Base-by-base conservation (phyloP, 1,140 invertebrate genomes). In the Psix sp. region DNA sequence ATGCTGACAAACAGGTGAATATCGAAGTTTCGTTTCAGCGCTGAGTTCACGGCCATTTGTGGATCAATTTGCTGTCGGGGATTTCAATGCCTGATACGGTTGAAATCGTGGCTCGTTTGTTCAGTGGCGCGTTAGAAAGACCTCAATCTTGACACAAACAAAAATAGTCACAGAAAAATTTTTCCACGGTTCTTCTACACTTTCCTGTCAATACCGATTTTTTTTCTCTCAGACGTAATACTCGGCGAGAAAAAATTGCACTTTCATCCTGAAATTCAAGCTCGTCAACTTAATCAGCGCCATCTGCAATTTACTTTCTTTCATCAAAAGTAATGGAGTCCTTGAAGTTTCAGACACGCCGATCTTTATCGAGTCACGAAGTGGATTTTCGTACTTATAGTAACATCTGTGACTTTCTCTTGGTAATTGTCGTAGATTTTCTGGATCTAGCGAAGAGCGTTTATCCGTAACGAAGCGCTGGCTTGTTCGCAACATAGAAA, bases 361-460 rank as follows among this genome's bases (percentile, higher is more conserved):
- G 67, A 76, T 72, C 40, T 59, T 49, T 67, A 76, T 65, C 67
- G 36, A 57, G 62, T 72, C 66, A 72, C 63, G 67, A 72, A 68
- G 43, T 57, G 43, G 43, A 70, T 76, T 65, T 72, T 71, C 49
- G 62, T 62, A 62, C 62, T 45, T 36, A 33, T 48, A 45, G 49
- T 48, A 54, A 62, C 40, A 56, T 60, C 31, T 56, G 29, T 73
- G 57, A 62, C 70, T 73, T 73, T 73, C 70, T 66, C 70, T 18
- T 35, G 9, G 11, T 15, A 24, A 48, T 29, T 33, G 43, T 57
- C 36, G 38, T 43, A 13, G 15, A n/a, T 59, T 52, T 60, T 56
- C 39, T 46, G 18, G 26, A 51, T 49, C 42, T 17, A 39, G 10
- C 18, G 13, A 13, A 51, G 18, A 31, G 15, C 14, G 39, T 54